Percentiles rank a stretch among this genome's conserved stretches.
Conservation (phyloP, 2,888 invertebrate genomes). For the Pimpla rufipes region DNA sequence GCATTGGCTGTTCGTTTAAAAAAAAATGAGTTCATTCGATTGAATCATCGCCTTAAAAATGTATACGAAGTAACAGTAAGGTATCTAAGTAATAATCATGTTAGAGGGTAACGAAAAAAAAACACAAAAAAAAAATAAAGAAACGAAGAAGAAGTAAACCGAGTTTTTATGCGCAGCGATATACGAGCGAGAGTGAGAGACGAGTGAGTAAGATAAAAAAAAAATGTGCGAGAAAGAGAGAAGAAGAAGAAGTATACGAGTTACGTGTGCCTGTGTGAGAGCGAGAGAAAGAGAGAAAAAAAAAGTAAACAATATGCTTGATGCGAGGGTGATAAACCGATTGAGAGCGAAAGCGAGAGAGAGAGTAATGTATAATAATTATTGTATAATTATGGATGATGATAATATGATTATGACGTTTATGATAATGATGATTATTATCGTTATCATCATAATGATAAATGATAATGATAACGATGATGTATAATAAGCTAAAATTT, state of each 20-base stretch:
- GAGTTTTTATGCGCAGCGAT: conserved; percentile 84
- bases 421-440: conserved; percentile 75
- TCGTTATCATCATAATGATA: conserved; percentile 78
- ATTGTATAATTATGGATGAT: conserved; percentile 82
- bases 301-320: conserved; percentile 67
- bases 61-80: conserved; percentile 85
- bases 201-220: conserved; percentile 34
- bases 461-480: conserved; percentile 80
- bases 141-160: too few relatives aligned
- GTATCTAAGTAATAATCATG: conserved; percentile 85
- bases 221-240: conserved; percentile 47
- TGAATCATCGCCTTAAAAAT: conserved; percentile 86
- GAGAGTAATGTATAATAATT: conserved; percentile 82
- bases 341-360: too few relatives aligned
- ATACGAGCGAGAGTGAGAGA: conserved; percentile 74
- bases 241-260: conserved; percentile 57
- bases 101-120: conserved; percentile 78
- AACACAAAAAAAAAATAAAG: too few relatives aligned
- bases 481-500: conserved; percentile 84
- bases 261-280: conserved; percentile 63
- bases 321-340: conserved; percentile 69
- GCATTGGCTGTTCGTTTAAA: conserved; percentile 84
- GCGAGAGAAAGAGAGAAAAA: conserved; percentile 57
- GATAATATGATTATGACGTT: conserved; percentile 75
- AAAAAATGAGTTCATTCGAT: conserved; percentile 84